Percentiles rank a stretch among this genome's conserved stretches.
Conservation (phyloP, 2,888 invertebrate species). For the Lymantria monacha region DNA sequence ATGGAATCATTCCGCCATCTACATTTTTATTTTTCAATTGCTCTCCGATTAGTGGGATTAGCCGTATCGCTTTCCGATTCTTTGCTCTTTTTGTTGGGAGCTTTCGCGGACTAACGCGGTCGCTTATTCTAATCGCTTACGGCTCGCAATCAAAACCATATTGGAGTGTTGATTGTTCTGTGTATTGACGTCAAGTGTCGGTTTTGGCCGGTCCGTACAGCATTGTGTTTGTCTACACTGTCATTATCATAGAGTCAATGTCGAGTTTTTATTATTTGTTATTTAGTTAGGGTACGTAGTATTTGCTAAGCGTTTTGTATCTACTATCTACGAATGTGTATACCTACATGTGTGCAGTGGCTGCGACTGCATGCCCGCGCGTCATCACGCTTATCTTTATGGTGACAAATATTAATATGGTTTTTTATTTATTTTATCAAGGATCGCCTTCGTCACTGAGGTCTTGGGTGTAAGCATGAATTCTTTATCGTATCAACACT, state of each 20-base stretch:
- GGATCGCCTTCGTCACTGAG: constrained; percentile 63
- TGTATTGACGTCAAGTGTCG: constrained; percentile 44
- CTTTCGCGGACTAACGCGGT: constrained; percentile 64
- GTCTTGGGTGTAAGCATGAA: constrained; percentile 51
- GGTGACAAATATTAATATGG: constrained; percentile 63
- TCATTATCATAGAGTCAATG: constrained; percentile 62
- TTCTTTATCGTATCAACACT: constrained; percentile 66
- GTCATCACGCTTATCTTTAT: constrained; percentile 71
- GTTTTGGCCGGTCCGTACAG: constrained; percentile 33
- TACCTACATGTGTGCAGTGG: constrained; percentile 65
- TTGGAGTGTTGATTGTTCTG: constrained; percentile 28
- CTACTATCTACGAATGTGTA: constrained; percentile 37
- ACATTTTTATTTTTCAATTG: constrained; percentile 84
- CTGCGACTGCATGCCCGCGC: constrained; percentile 54
- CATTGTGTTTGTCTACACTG: constrained; percentile 41
- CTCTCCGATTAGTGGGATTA: constrained; percentile 82
- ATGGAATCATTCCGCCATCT: constrained; percentile 82
- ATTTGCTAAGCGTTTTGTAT: constrained; percentile 57
- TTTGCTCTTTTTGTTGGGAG: constrained; percentile 76
- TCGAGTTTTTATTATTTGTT: constrained; percentile 65
- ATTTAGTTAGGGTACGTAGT: constrained; percentile 61
- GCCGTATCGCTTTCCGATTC: constrained; percentile 78
- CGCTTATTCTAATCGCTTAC: constrained; percentile 50
- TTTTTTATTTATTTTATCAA: constrained; percentile 66
- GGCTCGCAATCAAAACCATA: constrained; percentile 33